Percentiles rank a stretch among this genome's conserved stretches.
Conservation (phyloP, 2,797 vertebrate species). For the Enteromius unitaeniatus region DNA sequence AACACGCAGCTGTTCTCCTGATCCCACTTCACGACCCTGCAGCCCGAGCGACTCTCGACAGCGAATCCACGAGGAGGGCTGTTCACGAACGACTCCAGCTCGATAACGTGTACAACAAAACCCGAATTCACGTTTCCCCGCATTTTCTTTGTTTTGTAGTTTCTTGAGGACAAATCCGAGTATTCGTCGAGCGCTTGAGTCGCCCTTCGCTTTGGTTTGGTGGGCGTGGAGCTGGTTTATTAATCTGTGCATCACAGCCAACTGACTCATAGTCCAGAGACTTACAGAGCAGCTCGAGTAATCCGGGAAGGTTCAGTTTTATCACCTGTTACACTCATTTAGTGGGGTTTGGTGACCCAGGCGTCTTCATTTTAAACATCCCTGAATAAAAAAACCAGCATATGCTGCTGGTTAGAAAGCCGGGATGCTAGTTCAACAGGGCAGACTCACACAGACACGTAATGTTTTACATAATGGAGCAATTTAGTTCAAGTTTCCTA, state of each 20-base stretch:
- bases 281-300: neutral
- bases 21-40: slow-evolving; percentile 60
- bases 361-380: neutral
- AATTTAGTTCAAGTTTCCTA: neutral
- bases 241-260: neutral
- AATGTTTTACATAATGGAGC: neutral
- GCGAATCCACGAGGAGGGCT: slow-evolving; percentile 67
- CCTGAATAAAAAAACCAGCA: too few species aligned
- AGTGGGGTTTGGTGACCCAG: neutral
- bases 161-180: neutral
- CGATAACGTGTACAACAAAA: slow-evolving; percentile 57
- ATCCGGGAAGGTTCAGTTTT: neutral
- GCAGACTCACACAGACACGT: neutral
- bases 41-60: slow-evolving; percentile 53
- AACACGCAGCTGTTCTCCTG: slow-evolving; percentile 66
- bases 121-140: neutral
- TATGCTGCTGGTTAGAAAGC: too few species aligned
- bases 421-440: too few species aligned
- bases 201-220: neutral
- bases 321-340: neutral
- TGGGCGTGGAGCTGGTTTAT: neutral
- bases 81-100: slow-evolving; percentile 66
- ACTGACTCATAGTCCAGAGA: slow-evolving; percentile 1
- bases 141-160: neutral
- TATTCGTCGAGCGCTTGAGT: too few species aligned